phyloP scores from a whole-genome alignment of 2,888 invertebrate species.

The Sericinus montela region DNA sequence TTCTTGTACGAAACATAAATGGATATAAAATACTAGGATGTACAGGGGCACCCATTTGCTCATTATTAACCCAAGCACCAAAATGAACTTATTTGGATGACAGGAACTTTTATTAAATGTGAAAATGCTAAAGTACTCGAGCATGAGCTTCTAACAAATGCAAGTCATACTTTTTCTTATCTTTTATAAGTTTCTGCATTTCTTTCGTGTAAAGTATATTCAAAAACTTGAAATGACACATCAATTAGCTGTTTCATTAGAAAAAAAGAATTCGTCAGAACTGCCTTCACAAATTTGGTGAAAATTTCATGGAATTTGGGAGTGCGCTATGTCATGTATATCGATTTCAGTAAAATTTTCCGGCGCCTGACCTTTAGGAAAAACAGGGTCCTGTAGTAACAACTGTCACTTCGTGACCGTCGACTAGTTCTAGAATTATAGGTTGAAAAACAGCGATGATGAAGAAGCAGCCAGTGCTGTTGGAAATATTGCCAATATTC shows the following conservation, averaged over 20 bases:
- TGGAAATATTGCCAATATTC: too few species aligned
- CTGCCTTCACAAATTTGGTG: too few species aligned
- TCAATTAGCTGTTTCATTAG: slow-evolving; percentile 13
- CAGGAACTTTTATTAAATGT: slow-evolving; percentile 43
- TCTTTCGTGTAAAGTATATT: slow-evolving; percentile 21
- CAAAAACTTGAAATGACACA: slow-evolving; percentile 20
- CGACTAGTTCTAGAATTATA: too few species aligned
- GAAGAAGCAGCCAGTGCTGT: too few species aligned
- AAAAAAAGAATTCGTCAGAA: slow-evolving; percentile 10
- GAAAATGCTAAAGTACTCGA: slow-evolving; percentile 31
- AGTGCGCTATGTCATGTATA: too few species aligned
- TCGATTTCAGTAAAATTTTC: too few species aligned
- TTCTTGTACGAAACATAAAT: slow-evolving; percentile 20
- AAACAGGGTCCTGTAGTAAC: too few species aligned
- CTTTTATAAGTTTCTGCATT: slow-evolving; percentile 24
- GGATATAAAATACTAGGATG: slow-evolving; percentile 32
- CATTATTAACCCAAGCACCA: slow-evolving; percentile 26
- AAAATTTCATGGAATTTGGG: too few species aligned
- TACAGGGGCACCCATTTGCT: slow-evolving; percentile 28
- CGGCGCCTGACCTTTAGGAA: too few species aligned
- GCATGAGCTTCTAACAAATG: slow-evolving; percentile 35
- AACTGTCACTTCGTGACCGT: too few species aligned
- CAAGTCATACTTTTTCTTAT: slow-evolving; percentile 25
- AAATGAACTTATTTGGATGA: slow-evolving; percentile 45
- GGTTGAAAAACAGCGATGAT: too few species aligned